Base-by-base conservation (phyloP, 2,113 vertebrate genomes). In the Ovis canadensis region DNA sequence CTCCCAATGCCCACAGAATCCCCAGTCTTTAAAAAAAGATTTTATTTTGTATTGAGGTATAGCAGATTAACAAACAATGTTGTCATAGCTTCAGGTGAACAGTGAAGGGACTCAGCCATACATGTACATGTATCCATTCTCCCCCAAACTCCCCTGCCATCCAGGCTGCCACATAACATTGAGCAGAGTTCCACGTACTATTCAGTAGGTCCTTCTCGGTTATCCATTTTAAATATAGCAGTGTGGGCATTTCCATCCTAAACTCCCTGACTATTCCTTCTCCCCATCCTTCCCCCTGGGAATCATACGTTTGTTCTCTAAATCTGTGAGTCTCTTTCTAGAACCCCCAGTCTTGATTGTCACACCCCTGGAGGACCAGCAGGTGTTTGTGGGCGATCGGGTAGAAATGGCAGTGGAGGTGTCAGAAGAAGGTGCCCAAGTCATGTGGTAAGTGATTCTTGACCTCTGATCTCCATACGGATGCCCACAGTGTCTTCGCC, bases 361-460 rank as follows among this genome's bases (percentile, higher is more conserved):
- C 64, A 99, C 99, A 71, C 99, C 99, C n/a, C 98, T 99, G n/a
- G 99, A 99, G 64, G 99, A 99, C 84, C 98, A 99, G 74, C 99
- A 99, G 86, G 99, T 99, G 11, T 99, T 99, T 93, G 99, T 99
- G 93, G 99, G 99, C 0, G 99, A 99, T 92, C 99, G 99, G 71
- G 99, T 99, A 95, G 99, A 99, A 98, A 99, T 99, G 96, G 98
- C 99, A 85, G 99, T 99, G 43, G 99, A 99, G 77, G 99, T 99
- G 71, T 99, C 99, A 0, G 99, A 99, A 87, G 99, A 99, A 19
- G 99, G 99, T 16, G 99, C 99, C 33, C 99, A 98, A 15, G 99
- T 99, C 95, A 99, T 98, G 98, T 99, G 99, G 99, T 99, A 78
- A 98, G 99, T 95, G 95, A 92, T 94, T 33, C 12, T 17, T 6